phyloP scores from a whole-genome alignment of 2,888 invertebrate species.

The Hipparchia semele region DNA sequence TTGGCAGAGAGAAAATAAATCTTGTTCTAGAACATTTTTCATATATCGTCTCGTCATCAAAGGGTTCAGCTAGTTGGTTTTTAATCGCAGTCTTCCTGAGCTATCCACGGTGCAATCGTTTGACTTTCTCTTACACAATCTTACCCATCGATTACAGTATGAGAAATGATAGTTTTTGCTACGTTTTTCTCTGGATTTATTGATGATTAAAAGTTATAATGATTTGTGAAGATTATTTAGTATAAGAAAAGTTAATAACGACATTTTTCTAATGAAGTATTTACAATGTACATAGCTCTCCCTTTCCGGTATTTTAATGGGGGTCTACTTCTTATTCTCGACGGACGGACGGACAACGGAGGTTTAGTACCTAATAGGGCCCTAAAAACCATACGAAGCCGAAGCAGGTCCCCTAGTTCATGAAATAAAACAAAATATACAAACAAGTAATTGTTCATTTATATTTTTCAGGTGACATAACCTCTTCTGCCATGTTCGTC shows the following conservation, averaged over 20 bases:
- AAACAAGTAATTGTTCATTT: neutral
- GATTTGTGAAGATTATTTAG: neutral
- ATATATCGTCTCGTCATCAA: neutral
- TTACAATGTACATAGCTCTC: neutral
- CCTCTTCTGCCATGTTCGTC: slow-evolving; percentile 20
- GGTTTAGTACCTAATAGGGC: no score
- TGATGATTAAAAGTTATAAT: slow-evolving; percentile 6
- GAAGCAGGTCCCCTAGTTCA: no score
- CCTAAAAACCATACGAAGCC: no score
- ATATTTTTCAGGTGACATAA: slow-evolving; percentile 12
- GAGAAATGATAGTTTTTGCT: slow-evolving; percentile 7
- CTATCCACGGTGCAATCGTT: slow-evolving; percentile 18
- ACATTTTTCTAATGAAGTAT: slow-evolving; percentile 3
- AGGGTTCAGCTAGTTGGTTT: neutral
- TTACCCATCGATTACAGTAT: slow-evolving; percentile 5
- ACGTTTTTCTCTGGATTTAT: slow-evolving; percentile 11
- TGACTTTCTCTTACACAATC: slow-evolving; percentile 25
- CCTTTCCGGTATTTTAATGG: neutral
- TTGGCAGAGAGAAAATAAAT: neutral
- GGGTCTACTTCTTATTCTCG: neutral
- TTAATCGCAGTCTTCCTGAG: slow-evolving; percentile 20
- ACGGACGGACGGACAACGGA: no score
- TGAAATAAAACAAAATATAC: neutral
- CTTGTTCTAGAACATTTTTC: neutral
- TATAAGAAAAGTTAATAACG: slow-evolving; percentile 9